Evolutionary conservation across 2,888 invertebrate genomes (phyloP).

Genomic region (Pteria penguin): DNA sequence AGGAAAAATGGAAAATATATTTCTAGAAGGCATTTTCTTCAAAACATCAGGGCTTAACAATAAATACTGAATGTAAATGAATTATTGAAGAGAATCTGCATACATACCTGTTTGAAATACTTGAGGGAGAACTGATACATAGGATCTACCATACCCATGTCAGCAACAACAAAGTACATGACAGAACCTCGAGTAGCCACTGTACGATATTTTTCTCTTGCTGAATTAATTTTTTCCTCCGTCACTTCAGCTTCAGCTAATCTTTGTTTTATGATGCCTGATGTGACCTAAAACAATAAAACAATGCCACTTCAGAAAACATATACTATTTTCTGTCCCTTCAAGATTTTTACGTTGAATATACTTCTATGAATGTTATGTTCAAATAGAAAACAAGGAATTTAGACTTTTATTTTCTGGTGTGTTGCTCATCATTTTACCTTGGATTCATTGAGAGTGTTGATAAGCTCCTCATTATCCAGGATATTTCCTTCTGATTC

Average conservation of each 20-base stretch:
- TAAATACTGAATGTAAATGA: too few species aligned
- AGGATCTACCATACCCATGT: slow-evolving; percentile 80
- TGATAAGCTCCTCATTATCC: slow-evolving; percentile 80
- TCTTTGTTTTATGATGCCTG: slow-evolving; percentile 78
- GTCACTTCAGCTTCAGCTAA: slow-evolving; percentile 80
- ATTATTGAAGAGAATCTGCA: too few species aligned
- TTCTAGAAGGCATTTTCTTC: neutral
- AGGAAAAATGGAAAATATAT: neutral
- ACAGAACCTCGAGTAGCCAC: slow-evolving; percentile 80
- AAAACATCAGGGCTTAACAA: too few species aligned
- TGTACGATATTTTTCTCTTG: slow-evolving; percentile 80
- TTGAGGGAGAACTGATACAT: slow-evolving; percentile 81
- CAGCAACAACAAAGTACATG: slow-evolving; percentile 81
- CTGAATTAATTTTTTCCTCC: slow-evolving; percentile 78
- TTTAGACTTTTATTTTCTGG: too few species aligned
- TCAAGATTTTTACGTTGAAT: too few species aligned
- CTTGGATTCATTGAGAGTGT: slow-evolving; percentile 81
- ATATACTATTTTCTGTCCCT: too few species aligned
- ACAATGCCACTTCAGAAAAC: too few species aligned
- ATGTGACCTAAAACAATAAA: slow-evolving; percentile 80
- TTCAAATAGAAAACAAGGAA: too few species aligned
- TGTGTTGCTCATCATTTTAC: too few species aligned
- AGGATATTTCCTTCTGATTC: slow-evolving; percentile 81
- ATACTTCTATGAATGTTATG: too few species aligned
- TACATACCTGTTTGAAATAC: slow-evolving; percentile 80